Evolutionary conservation across 2,888 invertebrate genomes (phyloP), one percentile per base, ranked within the genome.

Genomic region (Zonitis immaculata): DNA sequence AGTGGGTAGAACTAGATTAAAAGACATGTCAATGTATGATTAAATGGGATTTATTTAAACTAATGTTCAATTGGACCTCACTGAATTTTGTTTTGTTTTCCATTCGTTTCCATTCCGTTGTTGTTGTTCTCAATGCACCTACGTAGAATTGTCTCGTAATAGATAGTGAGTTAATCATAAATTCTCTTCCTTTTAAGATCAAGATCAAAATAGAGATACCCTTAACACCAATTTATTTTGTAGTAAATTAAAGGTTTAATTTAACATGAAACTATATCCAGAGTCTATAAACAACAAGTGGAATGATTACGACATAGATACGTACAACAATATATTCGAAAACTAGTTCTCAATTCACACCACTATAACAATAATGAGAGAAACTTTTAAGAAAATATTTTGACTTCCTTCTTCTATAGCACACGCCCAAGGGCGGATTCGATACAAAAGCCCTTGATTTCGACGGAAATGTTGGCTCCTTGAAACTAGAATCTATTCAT

Each of bases 231-330:
- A 58, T 56, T 57, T 56, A 56, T 51, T 54, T 47, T 54, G 20
- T 44, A 50, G 30, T 52, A 59, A 56, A 54, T 57, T 51, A 59
- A 59, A 59, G 42, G 42, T 54, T 49, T 44, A 42, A 35, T 55
- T 50, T 52, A 50, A 55, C 49, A 48, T 51, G 18, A 18, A 6
- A 18, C 9, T 35, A 8, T 9, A 18, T 35, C 35, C n/a, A n/a
- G 16, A 46, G 22, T 22, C 47, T n/a, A n/a, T 9, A 35, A 32
- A 44, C 25, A 54, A 50, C 47, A 45, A 47, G 49, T 46, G 35
- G 44, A 52, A 35, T 50, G 44, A 46, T 50, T 50, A 18, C 35
- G 9, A 35, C 35, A n/a, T n/a, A n/a, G n/a, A n/a, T n/a, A n/a
- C n/a, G n/a, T n/a, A n/a, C n/a, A n/a, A n/a, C n/a, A n/a, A n/a